A percentile compares a stretch with the other conserved stretches of the same genome.
Evolutionary conservation across 2,113 vertebrate species (phyloP).

Genomic region (Passer montanus): DNA sequence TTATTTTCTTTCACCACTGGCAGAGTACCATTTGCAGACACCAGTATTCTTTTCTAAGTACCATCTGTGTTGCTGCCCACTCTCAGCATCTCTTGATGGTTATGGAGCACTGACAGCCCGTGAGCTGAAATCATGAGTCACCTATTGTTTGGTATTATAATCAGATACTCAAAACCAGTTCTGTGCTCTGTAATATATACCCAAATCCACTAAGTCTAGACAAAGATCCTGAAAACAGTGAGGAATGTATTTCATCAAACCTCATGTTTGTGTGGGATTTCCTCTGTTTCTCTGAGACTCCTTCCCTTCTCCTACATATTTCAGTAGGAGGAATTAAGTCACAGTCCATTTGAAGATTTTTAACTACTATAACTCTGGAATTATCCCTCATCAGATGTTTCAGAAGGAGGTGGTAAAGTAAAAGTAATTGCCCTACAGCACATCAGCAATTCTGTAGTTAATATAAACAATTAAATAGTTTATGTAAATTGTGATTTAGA

Average conservation of each 20-base stretch:
- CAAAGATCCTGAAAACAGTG: background rate
- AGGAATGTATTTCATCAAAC: background rate
- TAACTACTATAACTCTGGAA: background rate
- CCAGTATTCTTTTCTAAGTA: background rate
- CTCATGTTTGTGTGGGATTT: background rate
- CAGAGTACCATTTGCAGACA: background rate
- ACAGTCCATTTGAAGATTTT: background rate
- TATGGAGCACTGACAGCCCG: background rate
- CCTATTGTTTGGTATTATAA: background rate
- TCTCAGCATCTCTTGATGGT: background rate
- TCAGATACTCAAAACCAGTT: background rate
- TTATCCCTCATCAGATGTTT: background rate
- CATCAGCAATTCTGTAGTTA: background rate
- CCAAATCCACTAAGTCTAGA: background rate
- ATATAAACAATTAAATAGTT: background rate
- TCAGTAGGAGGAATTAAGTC: background rate
- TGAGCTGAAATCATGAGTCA: background rate
- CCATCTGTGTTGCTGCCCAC: background rate
- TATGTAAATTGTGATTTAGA: background rate
- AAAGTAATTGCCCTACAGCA: background rate
- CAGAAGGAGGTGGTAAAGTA: background rate
- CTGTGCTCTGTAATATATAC: background rate
- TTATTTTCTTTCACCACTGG: background rate
- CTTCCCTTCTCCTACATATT: background rate
- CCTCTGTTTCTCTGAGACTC: background rate